Percentiles rank a stretch among this genome's conserved stretches.
phyloP scores from a whole-genome alignment of 2,888 invertebrate species.

The Ochropleura plecta region DNA sequence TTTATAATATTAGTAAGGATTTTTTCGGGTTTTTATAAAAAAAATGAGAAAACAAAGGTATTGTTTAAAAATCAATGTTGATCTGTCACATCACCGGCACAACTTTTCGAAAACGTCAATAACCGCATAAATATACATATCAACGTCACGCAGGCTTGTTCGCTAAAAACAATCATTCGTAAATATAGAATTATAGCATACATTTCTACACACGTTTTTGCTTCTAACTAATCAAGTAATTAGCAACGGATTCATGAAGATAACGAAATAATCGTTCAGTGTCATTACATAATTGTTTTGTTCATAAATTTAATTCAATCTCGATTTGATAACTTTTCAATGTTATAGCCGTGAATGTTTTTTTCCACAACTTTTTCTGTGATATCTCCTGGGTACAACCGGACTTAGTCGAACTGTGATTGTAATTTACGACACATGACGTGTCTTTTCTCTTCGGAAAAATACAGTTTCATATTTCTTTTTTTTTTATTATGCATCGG shows the following conservation, averaged over 20 bases:
- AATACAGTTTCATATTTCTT: background rate
- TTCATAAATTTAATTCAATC: conserved; percentile 1
- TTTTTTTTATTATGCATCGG: background rate
- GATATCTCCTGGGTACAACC: background rate
- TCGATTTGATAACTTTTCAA: conserved; percentile 27
- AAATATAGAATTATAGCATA: conserved; percentile 9
- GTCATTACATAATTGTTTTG: conserved; percentile 38
- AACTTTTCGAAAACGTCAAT: conserved; percentile 8
- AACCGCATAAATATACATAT: background rate
- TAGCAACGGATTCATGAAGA: conserved; percentile 10
- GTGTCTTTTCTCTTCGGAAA: background rate
- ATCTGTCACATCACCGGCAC: background rate
- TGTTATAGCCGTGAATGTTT: conserved; percentile 8
- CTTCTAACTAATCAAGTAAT: conserved; percentile 42
- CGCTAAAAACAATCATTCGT: conserved; percentile 5
- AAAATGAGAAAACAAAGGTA: background rate
- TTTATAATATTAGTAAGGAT: no score
- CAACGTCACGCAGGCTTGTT: background rate
- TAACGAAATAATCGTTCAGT: conserved; percentile 39
- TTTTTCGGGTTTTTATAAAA: conserved; percentile 5
- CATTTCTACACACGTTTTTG: conserved; percentile 34
- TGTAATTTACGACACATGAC: background rate
- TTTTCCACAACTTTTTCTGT: background rate
- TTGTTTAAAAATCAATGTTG: conserved; percentile 26
- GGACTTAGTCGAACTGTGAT: background rate